A percentile compares a stretch with the other conserved stretches of the same genome.
Conservation (phyloP, 2,797 vertebrate species). For the Epinephelus malabaricus region DNA sequence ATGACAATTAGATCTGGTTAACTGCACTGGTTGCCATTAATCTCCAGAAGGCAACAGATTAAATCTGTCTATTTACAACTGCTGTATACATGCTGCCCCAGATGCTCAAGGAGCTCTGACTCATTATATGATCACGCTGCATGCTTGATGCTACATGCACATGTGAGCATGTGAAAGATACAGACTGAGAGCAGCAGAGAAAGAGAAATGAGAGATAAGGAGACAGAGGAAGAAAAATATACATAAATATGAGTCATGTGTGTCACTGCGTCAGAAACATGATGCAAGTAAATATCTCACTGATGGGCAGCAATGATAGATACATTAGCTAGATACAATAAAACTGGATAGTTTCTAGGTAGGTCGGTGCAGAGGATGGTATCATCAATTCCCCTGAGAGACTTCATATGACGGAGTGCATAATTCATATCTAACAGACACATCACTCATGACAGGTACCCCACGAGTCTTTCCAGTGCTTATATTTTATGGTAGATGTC, state of each 20-base stretch:
- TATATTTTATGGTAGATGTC: constrained; percentile 17
- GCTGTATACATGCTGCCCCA: constrained; percentile 42
- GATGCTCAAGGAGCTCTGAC: constrained; percentile 34
- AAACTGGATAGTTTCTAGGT: not conserved
- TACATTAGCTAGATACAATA: not conserved
- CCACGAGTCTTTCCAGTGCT: not conserved
- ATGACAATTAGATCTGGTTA: constrained; percentile 70
- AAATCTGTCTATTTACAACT: constrained; percentile 56
- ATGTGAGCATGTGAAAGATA: constrained; percentile 7
- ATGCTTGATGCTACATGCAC: constrained; percentile 25
- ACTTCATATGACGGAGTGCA: constrained; percentile 14
- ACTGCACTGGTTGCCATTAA: constrained; percentile 72
- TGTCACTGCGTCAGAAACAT: not conserved
- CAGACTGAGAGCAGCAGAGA: not conserved
- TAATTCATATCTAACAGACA: constrained; percentile 24
- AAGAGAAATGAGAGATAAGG: not conserved
- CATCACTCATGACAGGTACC: constrained; percentile 27
- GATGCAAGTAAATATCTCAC: not conserved
- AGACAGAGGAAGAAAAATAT: not conserved
- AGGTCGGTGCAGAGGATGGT: not conserved
- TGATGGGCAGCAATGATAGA: not conserved
- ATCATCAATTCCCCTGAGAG: constrained; percentile 1
- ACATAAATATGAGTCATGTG: not conserved
- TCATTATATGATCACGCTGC: constrained; percentile 43
- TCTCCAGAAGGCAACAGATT: constrained; percentile 70